Evolutionary conservation across 2,888 invertebrate species (phyloP).

Genomic region (Acholoe squamosa): DNA sequence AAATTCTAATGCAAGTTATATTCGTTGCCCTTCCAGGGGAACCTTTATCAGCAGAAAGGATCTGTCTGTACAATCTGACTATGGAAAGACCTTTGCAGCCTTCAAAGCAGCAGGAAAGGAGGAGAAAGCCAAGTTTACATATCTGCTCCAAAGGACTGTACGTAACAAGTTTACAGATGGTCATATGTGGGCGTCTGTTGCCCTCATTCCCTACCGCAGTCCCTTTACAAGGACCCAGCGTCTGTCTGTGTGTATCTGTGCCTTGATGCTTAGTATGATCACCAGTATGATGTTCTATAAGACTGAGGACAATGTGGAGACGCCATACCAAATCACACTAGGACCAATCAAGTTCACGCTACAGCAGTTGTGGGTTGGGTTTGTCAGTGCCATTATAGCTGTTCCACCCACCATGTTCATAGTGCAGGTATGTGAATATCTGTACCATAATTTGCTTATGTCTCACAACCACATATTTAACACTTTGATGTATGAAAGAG

Average conservation of each 20-base stretch:
- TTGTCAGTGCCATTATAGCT: slow-evolving; percentile 66
- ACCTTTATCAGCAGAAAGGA: slow-evolving; percentile 80
- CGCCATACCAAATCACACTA: slow-evolving; percentile 68
- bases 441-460: too few relatives aligned
- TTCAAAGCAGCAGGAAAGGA: slow-evolving; percentile 80
- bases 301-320: slow-evolving; percentile 64
- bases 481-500: too few relatives aligned
- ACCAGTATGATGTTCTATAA: slow-evolving; percentile 73
- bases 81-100: slow-evolving; percentile 82
- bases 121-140: slow-evolving; percentile 81
- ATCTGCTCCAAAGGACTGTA: slow-evolving; percentile 80
- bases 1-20: too few relatives aligned
- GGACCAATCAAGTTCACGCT: slow-evolving; percentile 72
- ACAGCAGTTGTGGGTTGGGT: slow-evolving; percentile 71
- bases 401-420: slow-evolving; percentile 49
- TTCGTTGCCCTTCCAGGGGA: slow-evolving; percentile 73
- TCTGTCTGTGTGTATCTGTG: slow-evolving; percentile 72
- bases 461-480: too few relatives aligned
- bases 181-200: slow-evolving; percentile 84
- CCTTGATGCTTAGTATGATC: slow-evolving; percentile 74
- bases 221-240: slow-evolving; percentile 81
- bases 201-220: slow-evolving; percentile 82
- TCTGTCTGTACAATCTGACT: slow-evolving; percentile 82
- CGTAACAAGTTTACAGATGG: slow-evolving; percentile 82
- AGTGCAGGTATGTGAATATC: slow-evolving; percentile 32